Base-by-base conservation (phyloP, 2,797 vertebrate species). In the Lates japonicus region DNA sequence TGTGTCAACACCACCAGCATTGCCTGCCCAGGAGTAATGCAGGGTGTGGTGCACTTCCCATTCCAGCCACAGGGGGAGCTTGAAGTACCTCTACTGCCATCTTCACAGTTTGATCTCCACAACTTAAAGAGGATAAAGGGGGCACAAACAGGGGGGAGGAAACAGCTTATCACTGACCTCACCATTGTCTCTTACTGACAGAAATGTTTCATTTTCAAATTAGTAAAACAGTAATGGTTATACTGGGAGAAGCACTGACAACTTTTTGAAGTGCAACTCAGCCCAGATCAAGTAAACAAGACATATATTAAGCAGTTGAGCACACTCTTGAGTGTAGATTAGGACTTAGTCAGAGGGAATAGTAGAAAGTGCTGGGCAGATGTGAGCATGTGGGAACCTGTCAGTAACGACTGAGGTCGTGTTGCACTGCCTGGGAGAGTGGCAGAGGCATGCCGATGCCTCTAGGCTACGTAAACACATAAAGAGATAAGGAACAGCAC, bases 391-490 rank as follows among this genome's bases (percentile, higher is more conserved):
- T 92, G 86, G 82, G 86, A 94, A 93, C 95, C 84, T 93, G 93
- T 92, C 89, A 80, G 81, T 59, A 71, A 76, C 88, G 68, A 80
- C 63, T 61, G 37, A 80, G 81, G 80, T 87, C 9, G 35, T 66
- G 88, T 81, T 85, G 51, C 1, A 3, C 76, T 81, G 84, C 79
- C 87, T 91, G 86, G 70, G 87, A 90, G 88, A 83, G 70, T 84
- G 88, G 88, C 83, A 86, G 80, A 90, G 87, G 85, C 92, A 93
- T 93, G 93, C 83, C 2, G 66, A 84, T 84, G 87, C 90, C 87
- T 91, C 73, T 66, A 85, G 92, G 93, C 87, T 92, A 87, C 88
- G 93, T 94, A 93, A 94, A 95, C 90, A 92, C 76, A 84, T 25
- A 87, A 17, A 51, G 11, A 92, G 92, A 94, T 92, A 92, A 92